Conservation (phyloP, 2,888 invertebrate species). For the Ophonus ardosiacus region DNA sequence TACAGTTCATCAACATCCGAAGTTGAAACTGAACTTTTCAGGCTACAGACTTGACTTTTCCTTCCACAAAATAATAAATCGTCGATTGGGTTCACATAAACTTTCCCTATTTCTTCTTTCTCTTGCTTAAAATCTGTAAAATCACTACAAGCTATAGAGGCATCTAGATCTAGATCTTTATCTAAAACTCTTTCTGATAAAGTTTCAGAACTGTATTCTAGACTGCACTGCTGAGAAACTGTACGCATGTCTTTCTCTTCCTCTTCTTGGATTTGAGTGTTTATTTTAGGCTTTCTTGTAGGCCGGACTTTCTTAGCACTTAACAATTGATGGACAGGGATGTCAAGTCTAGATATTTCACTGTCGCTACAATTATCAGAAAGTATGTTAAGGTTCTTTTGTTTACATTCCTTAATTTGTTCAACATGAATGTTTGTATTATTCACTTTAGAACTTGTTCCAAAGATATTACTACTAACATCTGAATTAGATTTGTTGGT, state of each 20-base stretch:
- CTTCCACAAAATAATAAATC: constrained; percentile 70
- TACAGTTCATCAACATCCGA: constrained; percentile 84
- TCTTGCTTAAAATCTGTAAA: constrained; percentile 59
- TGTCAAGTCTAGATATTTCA: constrained; percentile 65
- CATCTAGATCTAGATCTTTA: constrained; percentile 55
- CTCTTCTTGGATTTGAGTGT: constrained; percentile 49
- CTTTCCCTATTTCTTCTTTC: constrained; percentile 68
- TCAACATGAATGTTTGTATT: constrained; percentile 89
- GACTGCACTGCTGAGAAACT: constrained; percentile 84
- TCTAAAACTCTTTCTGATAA: constrained; percentile 76
- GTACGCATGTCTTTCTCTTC: constrained; percentile 77
- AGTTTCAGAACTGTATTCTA: constrained; percentile 82
- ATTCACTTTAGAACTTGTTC: constrained; percentile 86
- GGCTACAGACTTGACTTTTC: constrained; percentile 74
- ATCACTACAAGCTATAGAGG: constrained; percentile 53
- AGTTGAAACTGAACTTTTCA: constrained; percentile 78
- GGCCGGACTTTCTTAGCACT: constrained; percentile 42
- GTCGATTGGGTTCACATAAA: constrained; percentile 77
- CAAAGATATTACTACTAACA: constrained; percentile 77
- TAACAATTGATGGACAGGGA: constrained; percentile 49
- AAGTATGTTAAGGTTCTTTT: constrained; percentile 82
- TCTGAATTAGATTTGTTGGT: constrained; percentile 64
- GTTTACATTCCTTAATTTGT: constrained; percentile 79
- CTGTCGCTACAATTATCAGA: constrained; percentile 81
- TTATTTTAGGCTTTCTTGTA: constrained; percentile 40